A percentile compares a stretch with the other conserved stretches of the same genome.
These are phyloP conservation scores for Thyatira batis DNA, from an alignment of 2,888 invertebrate species.

Conservation along the genomic window DNA sequence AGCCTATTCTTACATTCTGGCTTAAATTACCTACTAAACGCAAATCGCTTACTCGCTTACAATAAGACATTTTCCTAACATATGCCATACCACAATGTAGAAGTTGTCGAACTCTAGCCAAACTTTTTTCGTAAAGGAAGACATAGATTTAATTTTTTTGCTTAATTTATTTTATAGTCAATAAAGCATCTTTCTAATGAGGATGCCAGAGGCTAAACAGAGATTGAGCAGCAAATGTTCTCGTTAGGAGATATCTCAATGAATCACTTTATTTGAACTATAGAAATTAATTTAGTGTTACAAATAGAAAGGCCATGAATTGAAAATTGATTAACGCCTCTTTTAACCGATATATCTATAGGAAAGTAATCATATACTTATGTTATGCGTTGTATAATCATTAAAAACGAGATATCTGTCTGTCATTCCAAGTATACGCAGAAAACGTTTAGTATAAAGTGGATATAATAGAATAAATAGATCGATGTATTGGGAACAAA, in stretches of 20 bases:
- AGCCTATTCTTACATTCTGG: too few relatives aligned
- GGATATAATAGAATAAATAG: constrained; percentile 30
- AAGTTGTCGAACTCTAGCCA: neutral
- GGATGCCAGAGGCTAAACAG: neutral
- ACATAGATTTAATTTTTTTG: neutral
- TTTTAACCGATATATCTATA: too few relatives aligned
- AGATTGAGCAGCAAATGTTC: neutral
- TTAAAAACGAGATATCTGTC: too few relatives aligned
- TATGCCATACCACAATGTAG: neutral
- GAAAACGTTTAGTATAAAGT: constrained; percentile 5
- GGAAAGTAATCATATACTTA: too few relatives aligned
- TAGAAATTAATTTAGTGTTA: neutral
- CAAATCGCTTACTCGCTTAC: neutral
- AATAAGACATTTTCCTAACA: neutral
- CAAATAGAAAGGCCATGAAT: neutral
- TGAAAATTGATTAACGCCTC: too few relatives aligned
- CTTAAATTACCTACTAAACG: too few relatives aligned
- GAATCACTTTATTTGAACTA: neutral
- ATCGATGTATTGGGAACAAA: constrained; percentile 34
- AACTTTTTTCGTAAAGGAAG: neutral
- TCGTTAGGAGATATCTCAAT: neutral
- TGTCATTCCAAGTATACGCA: too few relatives aligned
- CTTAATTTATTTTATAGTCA: neutral
- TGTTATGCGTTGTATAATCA: too few relatives aligned
- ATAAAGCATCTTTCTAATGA: neutral